A percentile compares a stretch with the other conserved stretches of the same genome.
These are phyloP conservation scores for Peromyscus maniculatus DNA, from an alignment of 2,113 vertebrate genomes.

Conservation along the genomic window DNA sequence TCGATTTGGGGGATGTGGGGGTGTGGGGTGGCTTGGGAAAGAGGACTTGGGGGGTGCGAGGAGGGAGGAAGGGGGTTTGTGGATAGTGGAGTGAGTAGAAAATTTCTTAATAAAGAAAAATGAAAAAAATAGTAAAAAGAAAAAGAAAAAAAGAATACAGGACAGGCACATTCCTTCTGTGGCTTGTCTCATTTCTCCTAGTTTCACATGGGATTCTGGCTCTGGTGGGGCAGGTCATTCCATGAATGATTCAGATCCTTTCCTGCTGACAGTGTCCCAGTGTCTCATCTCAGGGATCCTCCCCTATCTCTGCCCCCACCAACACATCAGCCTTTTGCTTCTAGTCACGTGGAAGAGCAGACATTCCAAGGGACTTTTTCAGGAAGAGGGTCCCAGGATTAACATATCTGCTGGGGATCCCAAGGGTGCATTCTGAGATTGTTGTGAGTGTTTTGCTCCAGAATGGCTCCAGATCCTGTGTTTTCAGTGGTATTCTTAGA, in stretches of 20 bases:
- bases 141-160: not conserved
- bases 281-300: not conserved
- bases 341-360: not conserved
- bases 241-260: not conserved
- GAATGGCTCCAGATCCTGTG: fast-evolving
- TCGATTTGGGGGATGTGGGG: too few species aligned
- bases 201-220: not conserved
- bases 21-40: too few species aligned
- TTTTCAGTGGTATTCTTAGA: fast-evolving
- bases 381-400: not conserved
- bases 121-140: too few species aligned
- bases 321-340: not conserved
- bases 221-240: not conserved
- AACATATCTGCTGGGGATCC: fast-evolving
- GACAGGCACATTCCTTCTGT: not conserved
- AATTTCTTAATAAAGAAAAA: too few species aligned
- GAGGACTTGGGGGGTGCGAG: too few species aligned
- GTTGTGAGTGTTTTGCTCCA: too few species aligned
- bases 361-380: not conserved
- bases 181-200: not conserved
- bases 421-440: too few species aligned
- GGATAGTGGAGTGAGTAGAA: too few species aligned
- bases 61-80: too few species aligned
- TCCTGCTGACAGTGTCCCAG: not conserved
- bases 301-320: fast-evolving